phyloP scores from a whole-genome alignment of 2,797 vertebrate species.

The Xerus rutilus region DNA sequence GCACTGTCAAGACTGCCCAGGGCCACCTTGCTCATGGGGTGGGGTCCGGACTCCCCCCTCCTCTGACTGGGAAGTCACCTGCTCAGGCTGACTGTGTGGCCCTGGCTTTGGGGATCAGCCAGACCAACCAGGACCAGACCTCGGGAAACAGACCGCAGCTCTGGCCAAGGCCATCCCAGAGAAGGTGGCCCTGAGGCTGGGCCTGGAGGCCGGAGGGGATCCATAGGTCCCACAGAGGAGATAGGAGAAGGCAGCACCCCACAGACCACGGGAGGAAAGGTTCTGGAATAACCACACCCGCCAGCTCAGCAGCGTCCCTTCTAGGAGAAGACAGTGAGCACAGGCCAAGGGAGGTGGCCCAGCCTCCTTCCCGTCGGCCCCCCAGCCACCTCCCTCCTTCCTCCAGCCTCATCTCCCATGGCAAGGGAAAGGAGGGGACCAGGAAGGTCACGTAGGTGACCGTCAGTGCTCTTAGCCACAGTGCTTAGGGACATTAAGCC shows the following conservation, averaged over 20 bases:
- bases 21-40: not conserved
- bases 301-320: not conserved
- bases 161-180: rapidly evolving
- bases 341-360: not conserved
- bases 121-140: not conserved
- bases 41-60: too few relatives aligned
- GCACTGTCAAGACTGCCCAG: not conserved
- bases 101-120: not conserved
- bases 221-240: not conserved
- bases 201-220: not conserved
- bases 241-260: too few relatives aligned
- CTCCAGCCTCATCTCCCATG: not conserved
- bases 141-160: not conserved
- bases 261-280: not conserved
- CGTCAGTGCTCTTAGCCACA: not conserved
- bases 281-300: not conserved
- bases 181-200: not conserved
- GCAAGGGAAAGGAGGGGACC: not conserved
- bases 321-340: not conserved
- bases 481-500: not conserved
- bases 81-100: too few relatives aligned
- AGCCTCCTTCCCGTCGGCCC: not conserved
- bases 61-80: too few relatives aligned
- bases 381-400: not conserved
- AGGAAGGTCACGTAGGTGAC: not conserved